Evolutionary conservation across 2,113 vertebrate species (phyloP), one percentile per base, ranked within the genome.

Genomic region (Poeciliopsis occidentalis): DNA sequence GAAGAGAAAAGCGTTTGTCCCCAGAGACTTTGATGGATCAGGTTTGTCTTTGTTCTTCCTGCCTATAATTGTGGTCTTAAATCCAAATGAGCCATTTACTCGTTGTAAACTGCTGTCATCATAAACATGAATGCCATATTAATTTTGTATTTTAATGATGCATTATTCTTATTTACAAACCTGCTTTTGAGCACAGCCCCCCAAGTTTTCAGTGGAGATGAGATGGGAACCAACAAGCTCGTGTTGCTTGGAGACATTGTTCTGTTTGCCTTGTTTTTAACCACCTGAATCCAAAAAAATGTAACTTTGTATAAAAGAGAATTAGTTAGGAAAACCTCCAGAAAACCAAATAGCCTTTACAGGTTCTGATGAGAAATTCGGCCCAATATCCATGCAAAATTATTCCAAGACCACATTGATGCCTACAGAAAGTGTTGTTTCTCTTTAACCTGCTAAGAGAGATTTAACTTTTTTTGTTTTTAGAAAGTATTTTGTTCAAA

Each of bases 1-100:
- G 94, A 99, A 99, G 88, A 96, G 97, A 83, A 99, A 99, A 93
- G 97, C 97, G 22, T 99, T 99, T 89, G 97, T 99, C 86, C 96
- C 97, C 44, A 96, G 96, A 90, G 97, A 99, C 90, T 97, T 96
- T 93, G 96, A 98, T 83, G 96, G 93, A 86, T 95, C 97, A 94
- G 97, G 97, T 98, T 91, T 88, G 60, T 41, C n/a, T 10, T 8
- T 15, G 41, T 17, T 8, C 12, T 22, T 0, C 22, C 31, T 34
- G 24, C 22, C 32, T 7, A 26, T 10, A 31, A 7, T 31, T 17
- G 15, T 31, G 22, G 51, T 57, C 51, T 57, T 7, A 22, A 54
- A 24, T 22, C 22, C 24, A 51, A 12, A 37, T 12, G 34, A 37
- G 3, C 34, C 34, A 37, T 37, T 37, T 37, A 10, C 34, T 37